phyloP scores from a whole-genome alignment of 2,113 vertebrate genomes.

The Ia io region DNA sequence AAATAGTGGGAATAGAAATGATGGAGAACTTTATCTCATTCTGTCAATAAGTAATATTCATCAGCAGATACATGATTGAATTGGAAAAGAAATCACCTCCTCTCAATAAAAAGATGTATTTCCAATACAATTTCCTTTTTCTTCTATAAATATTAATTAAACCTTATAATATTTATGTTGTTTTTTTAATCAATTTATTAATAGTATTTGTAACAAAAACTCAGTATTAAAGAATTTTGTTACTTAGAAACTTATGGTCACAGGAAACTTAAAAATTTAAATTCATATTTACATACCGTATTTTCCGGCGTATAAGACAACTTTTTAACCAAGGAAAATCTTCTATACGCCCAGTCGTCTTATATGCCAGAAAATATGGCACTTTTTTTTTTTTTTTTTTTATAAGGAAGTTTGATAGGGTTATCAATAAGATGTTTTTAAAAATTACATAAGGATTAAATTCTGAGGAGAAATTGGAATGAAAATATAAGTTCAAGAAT shows the following conservation, averaged over 20 bases:
- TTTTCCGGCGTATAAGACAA: too few relatives aligned
- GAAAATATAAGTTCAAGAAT: background rate
- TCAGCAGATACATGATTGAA: background rate
- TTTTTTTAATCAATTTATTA: background rate
- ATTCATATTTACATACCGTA: background rate
- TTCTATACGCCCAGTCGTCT: too few relatives aligned
- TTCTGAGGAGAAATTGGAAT: background rate
- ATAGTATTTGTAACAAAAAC: background rate
- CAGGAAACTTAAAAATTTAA: background rate
- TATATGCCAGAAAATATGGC: too few relatives aligned
- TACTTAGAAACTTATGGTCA: background rate
- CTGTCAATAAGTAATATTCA: background rate
- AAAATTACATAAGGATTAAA: background rate
- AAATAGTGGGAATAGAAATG: background rate
- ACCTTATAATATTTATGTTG: background rate
- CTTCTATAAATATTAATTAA: background rate
- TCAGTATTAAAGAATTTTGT: background rate
- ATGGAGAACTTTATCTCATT: background rate
- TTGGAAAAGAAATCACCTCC: background rate
- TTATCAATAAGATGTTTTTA: background rate
- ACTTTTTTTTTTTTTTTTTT: too few relatives aligned
- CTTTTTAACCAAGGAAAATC: too few relatives aligned
- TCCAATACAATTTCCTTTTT: background rate
- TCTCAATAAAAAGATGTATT: background rate
- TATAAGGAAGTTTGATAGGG: constrained; percentile 7